Evolutionary conservation across 1,140 invertebrate species (phyloP).

Genomic region (Lerema accius): DNA sequence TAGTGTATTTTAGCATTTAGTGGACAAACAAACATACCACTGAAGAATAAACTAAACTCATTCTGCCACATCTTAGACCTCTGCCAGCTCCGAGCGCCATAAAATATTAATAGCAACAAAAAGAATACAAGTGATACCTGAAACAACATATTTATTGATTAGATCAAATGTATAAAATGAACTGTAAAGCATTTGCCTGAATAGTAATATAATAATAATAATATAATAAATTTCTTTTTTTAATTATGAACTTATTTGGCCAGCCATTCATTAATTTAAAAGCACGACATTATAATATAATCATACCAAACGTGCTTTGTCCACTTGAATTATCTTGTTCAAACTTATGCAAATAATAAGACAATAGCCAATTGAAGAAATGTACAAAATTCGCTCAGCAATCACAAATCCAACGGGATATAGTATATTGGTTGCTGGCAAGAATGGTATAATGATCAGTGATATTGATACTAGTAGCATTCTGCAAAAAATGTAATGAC

Average conservation of each 20-base stretch:
- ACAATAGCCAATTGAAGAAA: constrained; percentile 94
- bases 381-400: constrained; percentile 93
- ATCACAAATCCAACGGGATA: constrained; percentile 96
- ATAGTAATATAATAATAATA: too few species aligned
- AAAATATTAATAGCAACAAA: constrained; percentile 80
- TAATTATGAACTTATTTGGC: too few species aligned
- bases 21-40: constrained; percentile 90
- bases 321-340: constrained; percentile 48
- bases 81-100: constrained; percentile 85
- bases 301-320: constrained; percentile 30
- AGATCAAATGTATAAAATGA: too few species aligned
- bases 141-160: constrained; percentile 31
- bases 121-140: constrained; percentile 59
- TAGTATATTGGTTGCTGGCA: constrained; percentile 95
- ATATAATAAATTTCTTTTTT: too few species aligned
- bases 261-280: too few species aligned
- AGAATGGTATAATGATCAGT: constrained; percentile 92
- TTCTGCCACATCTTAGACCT: constrained; percentile 91
- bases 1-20: constrained; percentile 98
- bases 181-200: too few species aligned
- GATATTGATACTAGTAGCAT: constrained; percentile 85
- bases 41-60: constrained; percentile 89
- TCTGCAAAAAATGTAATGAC: constrained; percentile 83
- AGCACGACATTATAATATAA: too few species aligned
- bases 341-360: constrained; percentile 88